Percentiles rank a stretch among this genome's conserved stretches.
Conservation (phyloP, 1,140 invertebrate species). For the Aphaenogaster ashmeadi region DNA sequence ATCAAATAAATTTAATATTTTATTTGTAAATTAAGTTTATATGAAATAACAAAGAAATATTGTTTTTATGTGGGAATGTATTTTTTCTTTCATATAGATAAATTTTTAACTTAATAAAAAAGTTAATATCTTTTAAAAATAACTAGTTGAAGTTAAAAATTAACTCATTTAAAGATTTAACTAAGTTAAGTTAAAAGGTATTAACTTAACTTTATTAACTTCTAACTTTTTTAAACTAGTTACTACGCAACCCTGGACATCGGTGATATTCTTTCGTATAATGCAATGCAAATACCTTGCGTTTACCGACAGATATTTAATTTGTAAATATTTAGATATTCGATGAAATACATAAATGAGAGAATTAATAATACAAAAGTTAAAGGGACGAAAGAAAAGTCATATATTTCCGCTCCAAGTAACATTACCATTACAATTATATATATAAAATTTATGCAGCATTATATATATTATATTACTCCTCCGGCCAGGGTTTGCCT, state of each 20-base stretch:
- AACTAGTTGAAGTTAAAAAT: neutral
- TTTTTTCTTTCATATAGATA: too few relatives aligned
- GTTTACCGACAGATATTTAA: neutral
- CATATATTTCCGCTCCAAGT: neutral
- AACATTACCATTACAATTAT: constrained; percentile 39
- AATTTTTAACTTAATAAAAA: too few relatives aligned
- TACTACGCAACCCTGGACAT: too few relatives aligned
- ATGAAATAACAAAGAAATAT: too few relatives aligned
- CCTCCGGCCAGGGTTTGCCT: constrained; percentile 86
- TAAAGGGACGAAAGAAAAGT: neutral
- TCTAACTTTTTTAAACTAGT: too few relatives aligned
- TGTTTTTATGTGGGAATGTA: too few relatives aligned
- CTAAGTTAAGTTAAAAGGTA: too few relatives aligned
- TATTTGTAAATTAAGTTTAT: too few relatives aligned
- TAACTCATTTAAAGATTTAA: too few relatives aligned
- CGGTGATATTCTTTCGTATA: neutral
- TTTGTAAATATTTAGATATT: neutral
- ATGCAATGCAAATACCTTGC: neutral
- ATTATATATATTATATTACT: constrained; percentile 76
- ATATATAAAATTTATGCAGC: neutral
- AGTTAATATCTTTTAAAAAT: neutral
- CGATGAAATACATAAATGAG: neutral
- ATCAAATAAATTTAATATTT: too few relatives aligned
- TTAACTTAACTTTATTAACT: too few relatives aligned
- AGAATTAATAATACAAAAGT: neutral